Base-by-base conservation (phyloP, 2,113 vertebrate genomes). In the Chaetodon auriga region DNA sequence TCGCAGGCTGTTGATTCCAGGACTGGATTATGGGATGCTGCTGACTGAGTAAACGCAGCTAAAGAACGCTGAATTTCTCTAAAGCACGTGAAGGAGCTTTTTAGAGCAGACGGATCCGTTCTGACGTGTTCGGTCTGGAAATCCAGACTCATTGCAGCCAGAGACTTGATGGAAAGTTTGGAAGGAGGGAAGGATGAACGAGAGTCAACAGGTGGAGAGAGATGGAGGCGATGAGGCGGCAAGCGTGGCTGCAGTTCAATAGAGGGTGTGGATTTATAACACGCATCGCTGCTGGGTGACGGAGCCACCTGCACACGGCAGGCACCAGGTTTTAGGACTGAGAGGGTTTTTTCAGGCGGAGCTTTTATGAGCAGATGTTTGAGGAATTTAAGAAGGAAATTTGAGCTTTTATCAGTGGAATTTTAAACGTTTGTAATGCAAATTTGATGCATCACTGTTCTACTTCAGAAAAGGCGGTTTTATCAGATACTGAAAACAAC, bases 181-280 rank as follows among this genome's bases (percentile, higher is more conserved):
- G 57, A 35, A 19, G 21, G 25, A 30, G 15, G 61, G 57, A 19
- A 35, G 30, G 63, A 73, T 36, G 64, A 60, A 53, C 76, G 16
- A 75, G 88, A 81, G 83, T 83, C 35, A 57, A 75, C 85, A 81
- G 75, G 88, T 58, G 65, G 60, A 62, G n/a, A 49, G n/a, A 68
- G 68, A 70, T 68, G n/a, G 30, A 57, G 75, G 19, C 46, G 62
- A 73, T 69, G 66, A 69, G 21, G 54, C 19, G 7, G 8, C 19
- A 38, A 25, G 71, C 61, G 69, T 81, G 69, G 80, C 25, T 73
- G 85, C 48, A 51, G 57, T 21, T 77, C 10, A 76, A 23, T 58
- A 25, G 36, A 80, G 53, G 60, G 83, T 55, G 74, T 75, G 79
- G 43, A 11, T 51, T 63, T 16, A 69, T 75, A 51, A 36, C 68